Conservation (phyloP, 1,140 invertebrate genomes). For the Batillaria attramentaria region DNA sequence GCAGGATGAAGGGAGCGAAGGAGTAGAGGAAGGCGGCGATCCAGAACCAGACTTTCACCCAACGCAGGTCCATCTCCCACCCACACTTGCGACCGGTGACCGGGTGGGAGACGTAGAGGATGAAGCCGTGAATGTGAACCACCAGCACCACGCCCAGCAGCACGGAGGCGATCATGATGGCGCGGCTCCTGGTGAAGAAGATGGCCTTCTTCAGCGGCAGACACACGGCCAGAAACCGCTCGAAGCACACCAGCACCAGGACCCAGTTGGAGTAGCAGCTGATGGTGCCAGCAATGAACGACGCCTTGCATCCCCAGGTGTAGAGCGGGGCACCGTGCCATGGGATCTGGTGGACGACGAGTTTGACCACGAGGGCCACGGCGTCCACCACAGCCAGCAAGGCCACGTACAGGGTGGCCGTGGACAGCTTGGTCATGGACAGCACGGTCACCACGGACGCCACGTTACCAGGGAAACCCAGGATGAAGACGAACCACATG, state of each 20-base stretch:
- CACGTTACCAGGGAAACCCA: conserved; percentile 54
- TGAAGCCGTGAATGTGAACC: conserved; percentile 46
- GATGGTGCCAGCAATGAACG: conserved; percentile 21
- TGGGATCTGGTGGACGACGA: conserved; percentile 46
- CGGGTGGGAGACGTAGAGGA: conserved; percentile 36
- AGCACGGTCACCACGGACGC: conserved; percentile 51
- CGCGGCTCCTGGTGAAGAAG: conserved; percentile 46
- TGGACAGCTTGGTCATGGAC: conserved; percentile 49
- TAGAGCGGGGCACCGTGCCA: conserved; percentile 40
- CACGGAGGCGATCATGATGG: conserved; percentile 32
- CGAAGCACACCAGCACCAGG: conserved; percentile 54
- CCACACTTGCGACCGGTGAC: conserved; percentile 30
- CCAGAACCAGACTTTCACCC: conserved; percentile 50
- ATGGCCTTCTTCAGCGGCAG: conserved; percentile 55
- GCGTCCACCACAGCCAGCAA: conserved; percentile 53
- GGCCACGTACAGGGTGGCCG: conserved; percentile 56
- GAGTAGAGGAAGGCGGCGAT: conserved; percentile 51
- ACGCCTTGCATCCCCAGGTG: conserved; percentile 40
- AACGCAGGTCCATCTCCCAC: conserved; percentile 34
- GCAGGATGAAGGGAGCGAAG: conserved; percentile 49
- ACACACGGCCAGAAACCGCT: conserved; percentile 59
- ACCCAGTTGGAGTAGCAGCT: conserved; percentile 54
- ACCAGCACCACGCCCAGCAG: conserved; percentile 39
- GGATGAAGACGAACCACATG: conserved; percentile 48
- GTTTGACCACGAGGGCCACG: conserved; percentile 46